These are phyloP conservation scores for Sinopyrophorus schimmeli DNA, from an alignment of 2,888 invertebrate species.

Conservation along the genomic window DNA sequence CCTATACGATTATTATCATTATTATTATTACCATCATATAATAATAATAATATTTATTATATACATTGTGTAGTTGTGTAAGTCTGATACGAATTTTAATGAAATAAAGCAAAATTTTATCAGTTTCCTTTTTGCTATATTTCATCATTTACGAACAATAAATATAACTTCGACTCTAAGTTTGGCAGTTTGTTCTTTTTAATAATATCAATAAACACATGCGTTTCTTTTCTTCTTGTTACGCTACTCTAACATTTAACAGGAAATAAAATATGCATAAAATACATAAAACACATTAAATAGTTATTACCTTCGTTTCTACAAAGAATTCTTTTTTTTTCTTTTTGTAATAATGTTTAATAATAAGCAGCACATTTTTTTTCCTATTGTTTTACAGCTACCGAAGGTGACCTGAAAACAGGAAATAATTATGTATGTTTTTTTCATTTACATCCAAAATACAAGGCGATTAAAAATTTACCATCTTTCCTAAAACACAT, in stretches of 20 bases:
- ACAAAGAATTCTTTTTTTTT: conserved; percentile 2
- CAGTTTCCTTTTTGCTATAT: too few species aligned
- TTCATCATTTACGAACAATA: too few species aligned
- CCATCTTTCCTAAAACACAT: too few species aligned
- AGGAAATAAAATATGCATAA: conserved; percentile 26
- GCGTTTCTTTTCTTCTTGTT: conserved; percentile 10
- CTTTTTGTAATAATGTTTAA: too few species aligned
- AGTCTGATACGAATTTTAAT: too few species aligned
- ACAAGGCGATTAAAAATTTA: too few species aligned
- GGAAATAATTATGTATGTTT: too few species aligned
- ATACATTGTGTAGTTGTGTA: conserved; percentile 23
- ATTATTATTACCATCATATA: conserved; percentile 19
- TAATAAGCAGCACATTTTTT: conserved; percentile 8
- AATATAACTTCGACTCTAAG: too few species aligned
- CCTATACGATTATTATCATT: conserved; percentile 26
- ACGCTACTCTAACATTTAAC: conserved; percentile 29
- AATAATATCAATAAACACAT: conserved; percentile 27
- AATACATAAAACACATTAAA: conserved; percentile 19
- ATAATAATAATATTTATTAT: too few species aligned
- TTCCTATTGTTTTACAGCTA: conserved; percentile 1
- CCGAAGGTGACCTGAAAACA: conserved; percentile 1
- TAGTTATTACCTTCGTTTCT: conserved; percentile 7
- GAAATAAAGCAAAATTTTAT: too few species aligned
- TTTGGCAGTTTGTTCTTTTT: conserved; percentile 30
- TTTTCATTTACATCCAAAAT: too few species aligned